Evolutionary conservation across 1,140 invertebrate genomes (phyloP).

Genomic region (Potamilus streckersoni): DNA sequence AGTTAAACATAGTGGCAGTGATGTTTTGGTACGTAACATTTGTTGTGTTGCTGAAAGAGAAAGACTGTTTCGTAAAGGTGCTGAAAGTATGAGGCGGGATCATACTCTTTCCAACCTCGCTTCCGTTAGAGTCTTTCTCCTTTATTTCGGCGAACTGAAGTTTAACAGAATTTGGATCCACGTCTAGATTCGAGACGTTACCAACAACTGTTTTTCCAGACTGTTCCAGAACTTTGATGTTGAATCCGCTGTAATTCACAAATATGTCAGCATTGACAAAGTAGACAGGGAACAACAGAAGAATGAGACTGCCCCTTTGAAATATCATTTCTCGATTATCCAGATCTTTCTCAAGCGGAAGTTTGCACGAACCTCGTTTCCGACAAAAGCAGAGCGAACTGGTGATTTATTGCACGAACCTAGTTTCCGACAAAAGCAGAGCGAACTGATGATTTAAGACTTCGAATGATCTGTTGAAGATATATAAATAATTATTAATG

Average conservation of each 20-base stretch:
- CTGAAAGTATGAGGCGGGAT: background rate
- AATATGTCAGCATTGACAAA: background rate
- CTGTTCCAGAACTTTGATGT: slow-evolving; percentile 10
- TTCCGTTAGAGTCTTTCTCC: background rate
- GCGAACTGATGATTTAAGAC: too few species aligned
- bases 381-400: too few species aligned
- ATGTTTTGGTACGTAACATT: slow-evolving; percentile 13
- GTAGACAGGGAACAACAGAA: too few species aligned
- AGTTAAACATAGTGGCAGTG: slow-evolving; percentile 10
- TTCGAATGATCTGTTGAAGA: too few species aligned
- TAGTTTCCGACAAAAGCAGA: too few species aligned
- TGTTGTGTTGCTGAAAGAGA: slow-evolving; percentile 8
- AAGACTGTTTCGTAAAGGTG: slow-evolving; percentile 15
- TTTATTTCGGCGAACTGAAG: slow-evolving; percentile 14
- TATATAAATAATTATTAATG: too few species aligned
- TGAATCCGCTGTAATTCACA: slow-evolving; percentile 5
- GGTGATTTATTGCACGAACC: too few species aligned
- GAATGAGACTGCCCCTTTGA: too few species aligned
- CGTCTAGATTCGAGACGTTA: background rate
- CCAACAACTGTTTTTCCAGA: slow-evolving; percentile 17
- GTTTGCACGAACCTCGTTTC: too few species aligned
- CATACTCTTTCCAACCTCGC: background rate
- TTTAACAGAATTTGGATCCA: slow-evolving; percentile 2
- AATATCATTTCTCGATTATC: too few species aligned
- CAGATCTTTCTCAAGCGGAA: too few species aligned